These are phyloP conservation scores for Melanostoma mellinum DNA, from an alignment of 2,888 invertebrate species.

Conservation along the genomic window DNA sequence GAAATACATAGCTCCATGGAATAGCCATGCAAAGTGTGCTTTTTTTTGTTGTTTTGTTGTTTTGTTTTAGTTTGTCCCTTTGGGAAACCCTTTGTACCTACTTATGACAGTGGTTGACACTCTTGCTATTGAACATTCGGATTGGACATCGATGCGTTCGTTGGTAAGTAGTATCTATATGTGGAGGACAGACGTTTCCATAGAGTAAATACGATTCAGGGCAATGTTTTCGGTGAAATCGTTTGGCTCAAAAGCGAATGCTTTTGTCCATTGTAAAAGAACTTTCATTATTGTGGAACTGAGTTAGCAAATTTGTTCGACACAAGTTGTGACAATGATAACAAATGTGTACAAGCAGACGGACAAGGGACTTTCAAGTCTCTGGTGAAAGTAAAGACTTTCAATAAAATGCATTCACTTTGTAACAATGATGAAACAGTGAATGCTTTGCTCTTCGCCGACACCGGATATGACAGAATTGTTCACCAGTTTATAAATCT, in stretches of 20 bases:
- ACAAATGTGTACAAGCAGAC: too few relatives aligned
- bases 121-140: slow-evolving; percentile 21
- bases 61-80: slow-evolving; percentile 5
- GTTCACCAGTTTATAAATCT: too few relatives aligned
- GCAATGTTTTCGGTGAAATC: slow-evolving; percentile 31
- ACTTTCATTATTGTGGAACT: too few relatives aligned
- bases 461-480: too few relatives aligned
- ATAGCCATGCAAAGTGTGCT: neutral
- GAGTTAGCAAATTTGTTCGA: too few relatives aligned
- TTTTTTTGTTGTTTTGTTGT: slow-evolving; percentile 1
- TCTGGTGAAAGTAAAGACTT: too few relatives aligned
- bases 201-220: slow-evolving; percentile 28
- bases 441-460: too few relatives aligned
- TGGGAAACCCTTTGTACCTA: slow-evolving; percentile 16
- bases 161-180: neutral
- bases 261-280: neutral
- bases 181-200: slow-evolving; percentile 32
- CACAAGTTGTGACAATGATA: too few relatives aligned
- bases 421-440: too few relatives aligned
- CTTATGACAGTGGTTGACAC: slow-evolving; percentile 50
- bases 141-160: slow-evolving; percentile 14
- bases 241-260: slow-evolving; percentile 4
- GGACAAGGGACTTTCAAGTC: too few relatives aligned
- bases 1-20: neutral
- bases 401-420: too few relatives aligned